phyloP scores from a whole-genome alignment of 2,113 vertebrate species.

The Phylloscopus trochiloides region DNA sequence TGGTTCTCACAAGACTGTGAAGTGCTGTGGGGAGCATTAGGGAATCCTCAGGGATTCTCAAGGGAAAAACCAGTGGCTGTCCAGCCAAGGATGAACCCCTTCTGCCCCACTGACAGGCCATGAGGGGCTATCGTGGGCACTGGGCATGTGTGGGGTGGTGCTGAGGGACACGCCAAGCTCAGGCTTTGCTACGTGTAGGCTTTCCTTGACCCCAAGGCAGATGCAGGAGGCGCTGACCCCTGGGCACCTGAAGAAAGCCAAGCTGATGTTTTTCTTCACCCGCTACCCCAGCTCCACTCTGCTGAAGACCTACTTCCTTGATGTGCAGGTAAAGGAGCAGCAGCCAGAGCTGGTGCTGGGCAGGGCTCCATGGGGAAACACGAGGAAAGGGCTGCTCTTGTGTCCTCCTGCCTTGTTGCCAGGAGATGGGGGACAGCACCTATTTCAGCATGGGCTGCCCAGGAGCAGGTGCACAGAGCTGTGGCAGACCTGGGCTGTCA shows the following conservation, averaged over 20 bases:
- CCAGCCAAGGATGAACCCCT: not conserved
- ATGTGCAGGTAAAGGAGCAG: slow-evolving; percentile 84
- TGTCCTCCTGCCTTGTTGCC: accelerated
- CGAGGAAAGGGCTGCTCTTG: not conserved
- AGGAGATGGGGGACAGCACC: not conserved
- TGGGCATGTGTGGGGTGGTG: not conserved
- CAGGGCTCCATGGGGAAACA: not conserved
- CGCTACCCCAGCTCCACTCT: slow-evolving; percentile 93
- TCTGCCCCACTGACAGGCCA: not conserved
- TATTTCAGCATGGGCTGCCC: not conserved
- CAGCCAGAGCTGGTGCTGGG: not conserved
- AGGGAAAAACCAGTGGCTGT: not conserved
- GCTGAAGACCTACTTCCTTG: slow-evolving; percentile 90
- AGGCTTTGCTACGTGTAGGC: accelerated
- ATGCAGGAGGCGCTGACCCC: slow-evolving; percentile 92
- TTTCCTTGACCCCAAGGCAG: slow-evolving; percentile 84
- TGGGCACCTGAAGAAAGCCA: slow-evolving; percentile 94
- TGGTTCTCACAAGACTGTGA: not conserved
- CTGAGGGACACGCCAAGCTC: accelerated
- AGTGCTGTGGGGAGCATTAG: accelerated
- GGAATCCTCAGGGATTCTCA: not conserved
- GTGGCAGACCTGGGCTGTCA: not conserved
- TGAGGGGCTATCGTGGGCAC: accelerated
- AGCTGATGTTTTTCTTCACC: slow-evolving; percentile 97
- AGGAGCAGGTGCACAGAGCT: not conserved